Percentiles rank a stretch among this genome's conserved stretches.
phyloP scores from a whole-genome alignment of 2,797 vertebrate genomes.

The Notolepis coatsorum region DNA sequence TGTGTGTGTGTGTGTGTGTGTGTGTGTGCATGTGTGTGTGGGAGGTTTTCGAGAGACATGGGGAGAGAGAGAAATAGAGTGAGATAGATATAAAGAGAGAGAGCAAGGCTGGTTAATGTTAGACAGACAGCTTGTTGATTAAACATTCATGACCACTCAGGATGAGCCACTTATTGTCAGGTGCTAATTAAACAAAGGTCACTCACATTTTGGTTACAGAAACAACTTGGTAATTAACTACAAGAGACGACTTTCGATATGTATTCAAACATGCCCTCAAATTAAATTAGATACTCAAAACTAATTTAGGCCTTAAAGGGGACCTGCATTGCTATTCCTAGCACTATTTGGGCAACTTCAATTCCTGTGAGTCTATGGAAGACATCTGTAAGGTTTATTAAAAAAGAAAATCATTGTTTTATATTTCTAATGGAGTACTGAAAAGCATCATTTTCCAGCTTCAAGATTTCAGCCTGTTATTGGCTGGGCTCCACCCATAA shows the following conservation, averaged over 20 bases:
- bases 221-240: conserved; percentile 55
- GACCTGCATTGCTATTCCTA: too few species aligned
- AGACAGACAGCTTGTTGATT: conserved; percentile 64
- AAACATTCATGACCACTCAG: conserved; percentile 72
- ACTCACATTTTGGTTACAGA: conserved; percentile 65
- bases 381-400: too few species aligned
- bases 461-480: too few species aligned
- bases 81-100: neutral
- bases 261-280: neutral
- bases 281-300: neutral
- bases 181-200: conserved; percentile 77
- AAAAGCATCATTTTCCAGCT: too few species aligned
- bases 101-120: conserved; percentile 32
- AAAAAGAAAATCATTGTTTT: too few species aligned
- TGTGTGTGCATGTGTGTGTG: neutral
- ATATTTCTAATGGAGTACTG: too few species aligned
- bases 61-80: neutral
- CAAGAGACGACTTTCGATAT: conserved; percentile 11
- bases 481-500: too few species aligned
- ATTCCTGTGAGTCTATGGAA: too few species aligned
- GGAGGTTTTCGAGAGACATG: too few species aligned
- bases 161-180: conserved; percentile 60
- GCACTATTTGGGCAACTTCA: too few species aligned
- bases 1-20: neutral
- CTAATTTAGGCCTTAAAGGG: too few species aligned